These are phyloP conservation scores for Anoplophora glabripennis DNA, from an alignment of 1,140 invertebrate species.

Conservation along the genomic window DNA sequence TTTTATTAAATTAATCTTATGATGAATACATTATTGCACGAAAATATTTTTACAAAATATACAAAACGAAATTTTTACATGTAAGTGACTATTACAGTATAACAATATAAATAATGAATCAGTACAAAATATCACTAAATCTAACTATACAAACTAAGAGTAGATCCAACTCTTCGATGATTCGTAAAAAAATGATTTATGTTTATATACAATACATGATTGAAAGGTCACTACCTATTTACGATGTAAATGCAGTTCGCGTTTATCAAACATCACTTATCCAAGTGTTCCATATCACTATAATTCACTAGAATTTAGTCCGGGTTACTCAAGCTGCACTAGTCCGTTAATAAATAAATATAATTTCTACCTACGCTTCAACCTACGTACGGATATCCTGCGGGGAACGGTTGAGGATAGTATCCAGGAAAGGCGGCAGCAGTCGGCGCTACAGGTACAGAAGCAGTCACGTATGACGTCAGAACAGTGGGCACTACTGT, in stretches of 20 bases:
- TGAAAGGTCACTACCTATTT: background rate
- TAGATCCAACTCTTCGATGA: background rate
- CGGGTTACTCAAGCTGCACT: background rate
- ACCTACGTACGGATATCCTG: constrained; percentile 69
- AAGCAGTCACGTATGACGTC: constrained; percentile 77
- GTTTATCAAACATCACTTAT: background rate
- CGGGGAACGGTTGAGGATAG: constrained; percentile 70
- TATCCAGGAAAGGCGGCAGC: constrained; percentile 67
- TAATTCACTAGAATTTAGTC: background rate
- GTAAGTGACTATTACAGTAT: too few species aligned
- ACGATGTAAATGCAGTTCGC: background rate
- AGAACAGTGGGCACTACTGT: constrained; percentile 77
- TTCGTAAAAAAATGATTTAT: constrained; percentile 9
- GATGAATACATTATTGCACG: too few species aligned
- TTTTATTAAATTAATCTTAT: too few species aligned
- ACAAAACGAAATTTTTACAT: too few species aligned
- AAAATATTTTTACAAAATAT: too few species aligned
- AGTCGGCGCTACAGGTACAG: constrained; percentile 68
- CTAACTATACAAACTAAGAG: background rate
- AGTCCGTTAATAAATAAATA: background rate
- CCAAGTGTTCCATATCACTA: background rate
- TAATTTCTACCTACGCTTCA: constrained; percentile 46
- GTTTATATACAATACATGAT: constrained; percentile 12
- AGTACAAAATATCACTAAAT: constrained; percentile 3
- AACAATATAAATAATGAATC: constrained; percentile 1